Evolutionary conservation across 2,797 vertebrate genomes (phyloP), one percentile per base, ranked within the genome.

Genomic region (Chaunax sp.): DNA sequence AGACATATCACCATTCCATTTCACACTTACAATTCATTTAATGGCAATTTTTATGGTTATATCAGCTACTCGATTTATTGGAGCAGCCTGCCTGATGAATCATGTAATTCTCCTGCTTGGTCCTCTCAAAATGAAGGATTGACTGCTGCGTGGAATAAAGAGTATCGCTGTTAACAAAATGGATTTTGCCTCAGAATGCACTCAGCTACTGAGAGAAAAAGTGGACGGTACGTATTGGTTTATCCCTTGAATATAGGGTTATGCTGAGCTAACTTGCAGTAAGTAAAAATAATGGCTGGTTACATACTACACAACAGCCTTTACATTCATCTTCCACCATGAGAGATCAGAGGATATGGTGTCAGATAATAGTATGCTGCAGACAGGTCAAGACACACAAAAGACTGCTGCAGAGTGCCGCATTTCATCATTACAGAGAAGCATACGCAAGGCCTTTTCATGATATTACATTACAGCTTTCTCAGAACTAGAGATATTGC

Each of bases 11-110:
- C 81, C 79, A 81, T 90, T 91, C 88, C 89, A 91, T 91, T 92
- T 91, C 90, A 91, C 88, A 90, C 86, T 90, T 88, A 89, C 87
- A 90, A 89, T 89, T 89, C 85, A 90, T 91, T 90, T 90, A 90
- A 90, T 89, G 86, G 85, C 83, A 87, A 90, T 90, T 90, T 84
- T 86, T 88, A 90, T 86, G 90, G 87, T 89, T 90, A 87, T 87
- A 91, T 90, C 84, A 88, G 88, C 88, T 81, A 90, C 90, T 81
- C 90, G 90, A 92, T 92, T 92, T 90, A 90, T 90, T 89, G 86
- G 81, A 90, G 90, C 81, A 86, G 87, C 84, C 82, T 88, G 90
- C 86, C 82, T 92, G 90, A 91, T 92, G 89, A 90, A 91, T 90
- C 84, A 87, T 89, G 91, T 92, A 87, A 91, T 93, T 90, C 84